These are phyloP conservation scores for Drosophila greeni DNA, from an alignment of 2,888 invertebrate genomes.

Conservation along the genomic window DNA sequence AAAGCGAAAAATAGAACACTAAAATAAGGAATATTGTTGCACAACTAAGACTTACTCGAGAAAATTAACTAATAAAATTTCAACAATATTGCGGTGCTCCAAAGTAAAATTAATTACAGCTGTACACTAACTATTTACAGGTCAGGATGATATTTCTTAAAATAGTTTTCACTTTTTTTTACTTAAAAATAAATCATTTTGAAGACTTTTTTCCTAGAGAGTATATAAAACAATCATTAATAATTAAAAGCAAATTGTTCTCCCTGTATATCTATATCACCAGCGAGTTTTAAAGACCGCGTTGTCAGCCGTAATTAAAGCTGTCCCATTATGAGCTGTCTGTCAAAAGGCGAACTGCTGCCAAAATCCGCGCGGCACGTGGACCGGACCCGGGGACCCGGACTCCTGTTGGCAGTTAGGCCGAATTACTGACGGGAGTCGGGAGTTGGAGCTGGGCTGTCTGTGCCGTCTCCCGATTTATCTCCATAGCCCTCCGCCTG, in stretches of 20 bases:
- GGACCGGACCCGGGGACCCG: slow-evolving; percentile 26
- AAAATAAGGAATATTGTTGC: neutral
- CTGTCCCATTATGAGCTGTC: slow-evolving; percentile 50
- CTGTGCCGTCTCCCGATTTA: slow-evolving; percentile 60
- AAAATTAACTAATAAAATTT: too few species aligned
- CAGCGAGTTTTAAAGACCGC: slow-evolving; percentile 45
- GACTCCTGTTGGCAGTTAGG: slow-evolving; percentile 30
- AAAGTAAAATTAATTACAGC: too few species aligned
- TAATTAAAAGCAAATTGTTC: neutral
- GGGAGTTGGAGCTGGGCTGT: slow-evolving; percentile 45
- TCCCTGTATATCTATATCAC: neutral
- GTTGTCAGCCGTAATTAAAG: slow-evolving; percentile 55
- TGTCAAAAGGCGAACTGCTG: slow-evolving; percentile 35
- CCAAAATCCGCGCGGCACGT: slow-evolving; percentile 61
- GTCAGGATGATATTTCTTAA: too few species aligned
- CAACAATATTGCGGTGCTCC: too few species aligned
- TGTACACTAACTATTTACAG: too few species aligned
- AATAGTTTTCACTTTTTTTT: too few species aligned
- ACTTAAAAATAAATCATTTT: too few species aligned
- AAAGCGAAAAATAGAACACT: neutral
- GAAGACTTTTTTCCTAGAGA: too few species aligned
- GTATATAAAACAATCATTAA: too few species aligned
- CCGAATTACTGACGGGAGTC: slow-evolving; percentile 61
- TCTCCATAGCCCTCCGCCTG: slow-evolving; percentile 64
- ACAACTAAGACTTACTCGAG: neutral